A percentile compares a stretch with the other conserved stretches of the same genome.
These are phyloP conservation scores for Brenthis ino DNA, from an alignment of 2,888 invertebrate species.

Conservation along the genomic window DNA sequence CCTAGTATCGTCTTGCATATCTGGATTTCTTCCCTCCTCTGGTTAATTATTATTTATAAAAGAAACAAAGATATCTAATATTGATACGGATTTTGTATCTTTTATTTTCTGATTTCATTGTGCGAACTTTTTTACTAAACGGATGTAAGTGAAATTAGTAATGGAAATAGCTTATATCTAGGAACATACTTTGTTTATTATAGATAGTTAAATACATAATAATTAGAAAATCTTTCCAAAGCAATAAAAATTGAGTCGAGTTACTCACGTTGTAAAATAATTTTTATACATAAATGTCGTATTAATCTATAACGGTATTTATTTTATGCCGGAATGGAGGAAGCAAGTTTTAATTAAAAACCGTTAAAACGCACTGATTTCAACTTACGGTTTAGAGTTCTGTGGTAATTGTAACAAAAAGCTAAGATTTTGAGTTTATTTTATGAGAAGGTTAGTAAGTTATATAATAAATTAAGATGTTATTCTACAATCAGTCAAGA, in stretches of 20 bases:
- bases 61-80: no score
- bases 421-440: neutral
- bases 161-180: neutral
- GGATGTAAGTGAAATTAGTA: no score
- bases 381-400: conserved; percentile 10
- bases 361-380: conserved; percentile 18
- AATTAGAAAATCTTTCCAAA: conserved; percentile 14
- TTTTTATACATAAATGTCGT: conserved; percentile 21
- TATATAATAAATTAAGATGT: no score
- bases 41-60: no score
- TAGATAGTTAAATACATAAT: conserved; percentile 1
- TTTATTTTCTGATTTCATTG: no score
- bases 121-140: no score
- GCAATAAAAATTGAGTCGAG: conserved; percentile 13
- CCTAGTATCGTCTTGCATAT: no score
- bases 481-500: no score
- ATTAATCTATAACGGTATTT: conserved; percentile 19
- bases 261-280: conserved; percentile 15
- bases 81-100: no score
- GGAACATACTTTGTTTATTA: no score
- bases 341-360: conserved; percentile 18
- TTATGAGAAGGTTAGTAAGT: no score
- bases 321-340: conserved; percentile 24
- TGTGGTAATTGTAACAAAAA: neutral
- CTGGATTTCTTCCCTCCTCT: no score